Evolutionary conservation across 2,888 invertebrate species (phyloP), one percentile per base, ranked within the genome.

Genomic region (Holacanthella duospinosa): DNA sequence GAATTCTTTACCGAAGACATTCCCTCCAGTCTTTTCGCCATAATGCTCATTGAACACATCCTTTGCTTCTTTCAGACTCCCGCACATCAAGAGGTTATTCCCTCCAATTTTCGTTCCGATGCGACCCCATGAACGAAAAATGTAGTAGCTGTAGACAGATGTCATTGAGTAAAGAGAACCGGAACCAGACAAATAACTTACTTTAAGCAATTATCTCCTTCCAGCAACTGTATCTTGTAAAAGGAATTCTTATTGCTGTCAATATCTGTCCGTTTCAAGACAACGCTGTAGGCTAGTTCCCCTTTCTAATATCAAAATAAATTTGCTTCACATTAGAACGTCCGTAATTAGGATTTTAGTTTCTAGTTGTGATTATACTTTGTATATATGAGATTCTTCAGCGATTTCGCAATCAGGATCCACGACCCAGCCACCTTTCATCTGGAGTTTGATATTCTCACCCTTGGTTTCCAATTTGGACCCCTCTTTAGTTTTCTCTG

Each of bases 91-190:
- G 1, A 86, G 68, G 75, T 86, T 88, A 28, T 78, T 82, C 21
- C 83, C 84, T 3, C 97, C 97, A 73, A 94, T 89, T 0, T 86
- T 88, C 0, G 97, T 99, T 2, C 97, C 96, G 71, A 96, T 93
- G 64, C 97, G 84, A 16, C 99, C 99, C 97, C 97, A 99, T 0
- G 93, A 83, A 21, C 93, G 84, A 79, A 91, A 95, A 28, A 95
- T 75, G 85, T 86, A 90, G 77, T 81, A 88, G 12, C 63, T 65
- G 21, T 12, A 6, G 29, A 36, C 29, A 4, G 4, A 3, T 6
- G 36, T 57, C 6, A 55, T 55, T 6, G 6, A 53, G 12, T 25
- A 26, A 27, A 12, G 4, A 25, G 36, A 36, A 16, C 16, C 6
- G 36, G 36, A 6, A 16, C 36, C 36, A 36, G 36, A 6, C 36